phyloP scores from a whole-genome alignment of 1,140 invertebrate genomes.

The Lineus longissimus region DNA sequence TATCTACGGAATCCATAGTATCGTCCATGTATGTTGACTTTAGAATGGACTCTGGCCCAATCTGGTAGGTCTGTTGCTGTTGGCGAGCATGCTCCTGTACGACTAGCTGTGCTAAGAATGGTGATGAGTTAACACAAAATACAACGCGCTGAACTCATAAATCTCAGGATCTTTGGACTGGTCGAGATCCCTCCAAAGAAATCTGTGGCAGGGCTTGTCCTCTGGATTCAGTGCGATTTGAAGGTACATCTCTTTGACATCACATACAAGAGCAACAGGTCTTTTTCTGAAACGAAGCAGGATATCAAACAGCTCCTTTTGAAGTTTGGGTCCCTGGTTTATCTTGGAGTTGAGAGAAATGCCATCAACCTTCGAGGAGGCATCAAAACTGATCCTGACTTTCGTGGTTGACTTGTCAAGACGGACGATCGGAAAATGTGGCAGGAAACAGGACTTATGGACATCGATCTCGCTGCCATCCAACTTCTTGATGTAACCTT shows the following conservation, averaged over 20 bases:
- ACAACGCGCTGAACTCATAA: constrained; percentile 17
- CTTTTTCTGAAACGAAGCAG: constrained; percentile 24
- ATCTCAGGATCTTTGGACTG: neutral
- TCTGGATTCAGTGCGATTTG: neutral
- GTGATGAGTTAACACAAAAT: constrained; percentile 16
- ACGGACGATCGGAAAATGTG: constrained; percentile 17
- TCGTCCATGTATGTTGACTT: constrained; percentile 9
- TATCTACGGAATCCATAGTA: neutral
- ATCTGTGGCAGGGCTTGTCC: constrained; percentile 13
- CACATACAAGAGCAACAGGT: constrained; percentile 18
- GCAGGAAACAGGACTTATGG: constrained; percentile 12
- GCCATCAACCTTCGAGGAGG: constrained; percentile 9
- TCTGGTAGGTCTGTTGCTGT: neutral
- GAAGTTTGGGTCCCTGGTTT: constrained; percentile 41
- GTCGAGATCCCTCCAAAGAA: constrained; percentile 9
- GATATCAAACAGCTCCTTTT: constrained; percentile 30
- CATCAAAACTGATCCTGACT: constrained; percentile 17
- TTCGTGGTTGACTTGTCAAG: constrained; percentile 15
- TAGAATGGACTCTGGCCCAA: neutral
- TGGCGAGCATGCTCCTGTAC: neutral
- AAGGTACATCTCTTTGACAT: constrained; percentile 22
- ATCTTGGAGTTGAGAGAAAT: constrained; percentile 19
- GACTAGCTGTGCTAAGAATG: constrained; percentile 15
- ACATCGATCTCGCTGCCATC: neutral
- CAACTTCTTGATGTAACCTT: neutral